Evolutionary conservation across 2,113 vertebrate genomes (phyloP), one percentile per base, ranked within the genome.

Genomic region (Vombatus ursinus): DNA sequence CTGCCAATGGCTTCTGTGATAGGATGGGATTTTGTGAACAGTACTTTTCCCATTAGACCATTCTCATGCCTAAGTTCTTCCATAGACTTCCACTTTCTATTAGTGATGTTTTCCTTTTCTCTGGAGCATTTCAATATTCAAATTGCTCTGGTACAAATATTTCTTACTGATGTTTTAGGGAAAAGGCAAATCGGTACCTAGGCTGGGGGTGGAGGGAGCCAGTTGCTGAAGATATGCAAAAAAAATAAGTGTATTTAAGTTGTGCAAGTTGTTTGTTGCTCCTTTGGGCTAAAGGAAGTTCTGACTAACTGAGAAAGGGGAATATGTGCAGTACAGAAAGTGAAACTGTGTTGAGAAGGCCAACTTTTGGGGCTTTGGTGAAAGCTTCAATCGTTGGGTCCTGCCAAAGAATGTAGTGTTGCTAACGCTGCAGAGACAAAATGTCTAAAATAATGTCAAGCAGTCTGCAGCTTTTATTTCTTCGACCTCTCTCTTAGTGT

Each of bases 201-300:
- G 61, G 44, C 92, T 90, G 68, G 93, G 52, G 25, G 52, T n/a
- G 10, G 57, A 92, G 68, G 53, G 54, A 61, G 54, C 14, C 6
- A 54, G 52, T 93, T 94, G 94, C 89, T 93, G 68, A 90, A 77
- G 93, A 92, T 93, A 95, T 95, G 94, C 91, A 52, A 94, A 96
- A 94, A 96, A 96, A 94, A 52, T 0, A 94, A 89, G 91, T 52
- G 57, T 68, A 31, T 61, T n/a, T 77, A 23, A 84, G n/a, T 44
- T 44, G 16, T 19, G 44, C 8, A 23, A 22, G n/a, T 84, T 44
- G n/a, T 84, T 84, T 84, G 19, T 44, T 84, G 16, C 8, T 22
- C n/a, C n/a, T 84, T 84, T 84, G 68, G 6, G 19, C 37, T 77
- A 16, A 16, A 19, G 14, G 57, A 77, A n/a, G 61, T 77, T 77